A percentile compares a stretch with the other conserved stretches of the same genome.
Conservation (phyloP, 2,888 invertebrate species). For the Chesias legatella region DNA sequence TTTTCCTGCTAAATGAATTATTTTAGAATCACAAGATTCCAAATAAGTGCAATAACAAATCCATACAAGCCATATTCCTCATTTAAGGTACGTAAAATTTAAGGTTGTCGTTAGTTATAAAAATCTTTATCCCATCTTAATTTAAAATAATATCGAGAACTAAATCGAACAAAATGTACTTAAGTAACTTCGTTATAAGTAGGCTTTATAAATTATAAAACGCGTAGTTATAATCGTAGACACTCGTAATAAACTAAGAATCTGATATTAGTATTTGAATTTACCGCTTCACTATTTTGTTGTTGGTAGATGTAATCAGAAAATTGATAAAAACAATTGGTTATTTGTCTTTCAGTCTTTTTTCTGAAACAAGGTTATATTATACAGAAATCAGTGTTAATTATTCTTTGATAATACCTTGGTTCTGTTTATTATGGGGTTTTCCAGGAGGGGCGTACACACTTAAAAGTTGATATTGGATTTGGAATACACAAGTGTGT, state of each 20-base stretch:
- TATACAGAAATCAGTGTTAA: neutral
- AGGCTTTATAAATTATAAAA: constrained; percentile 79
- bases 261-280: constrained; percentile 68
- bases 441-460: constrained; percentile 46
- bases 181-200: constrained; percentile 77
- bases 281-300: constrained; percentile 69
- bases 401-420: no score
- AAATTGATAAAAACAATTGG: constrained; percentile 31
- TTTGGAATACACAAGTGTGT: constrained; percentile 51
- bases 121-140: constrained; percentile 65
- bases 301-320: constrained; percentile 48
- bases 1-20: constrained; percentile 28
- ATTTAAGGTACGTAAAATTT: constrained; percentile 56
- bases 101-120: constrained; percentile 73
- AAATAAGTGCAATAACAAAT: constrained; percentile 52
- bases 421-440: constrained; percentile 10
- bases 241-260: constrained; percentile 65
- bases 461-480: constrained; percentile 35
- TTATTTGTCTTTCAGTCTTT: constrained; percentile 1
- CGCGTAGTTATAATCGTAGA: constrained; percentile 74
- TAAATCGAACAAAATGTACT: constrained; percentile 79
- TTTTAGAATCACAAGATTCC: constrained; percentile 37
- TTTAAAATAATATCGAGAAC: constrained; percentile 61
- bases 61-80: constrained; percentile 48
- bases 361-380: neutral